Evolutionary conservation across 1,140 invertebrate genomes (phyloP).

Genomic region (Apolygus lucorum): DNA sequence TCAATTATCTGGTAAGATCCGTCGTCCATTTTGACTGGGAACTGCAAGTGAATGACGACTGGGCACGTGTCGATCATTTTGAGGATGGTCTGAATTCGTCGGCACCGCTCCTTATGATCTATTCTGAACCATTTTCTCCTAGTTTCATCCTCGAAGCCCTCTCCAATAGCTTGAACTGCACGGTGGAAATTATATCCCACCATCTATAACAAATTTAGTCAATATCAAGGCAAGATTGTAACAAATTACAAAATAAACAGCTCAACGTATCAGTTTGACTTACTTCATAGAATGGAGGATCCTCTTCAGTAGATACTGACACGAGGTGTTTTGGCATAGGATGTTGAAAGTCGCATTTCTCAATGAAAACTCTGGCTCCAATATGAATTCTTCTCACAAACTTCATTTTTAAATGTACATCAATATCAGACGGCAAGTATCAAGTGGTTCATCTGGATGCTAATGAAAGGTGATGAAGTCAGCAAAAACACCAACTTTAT

Average conservation of each 20-base stretch:
- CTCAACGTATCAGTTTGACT: neutral
- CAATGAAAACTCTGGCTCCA: no score
- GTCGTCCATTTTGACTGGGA: conserved; percentile 66
- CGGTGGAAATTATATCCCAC: conserved; percentile 24
- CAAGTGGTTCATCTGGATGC: no score
- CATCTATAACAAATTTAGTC: conserved; percentile 21
- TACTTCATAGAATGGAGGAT: neutral
- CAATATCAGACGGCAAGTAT: no score
- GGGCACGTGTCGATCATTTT: conserved; percentile 55
- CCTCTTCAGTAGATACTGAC: neutral
- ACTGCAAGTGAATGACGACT: conserved; percentile 62
- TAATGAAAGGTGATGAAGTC: no score
- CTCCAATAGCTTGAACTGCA: conserved; percentile 19
- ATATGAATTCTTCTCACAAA: no score
- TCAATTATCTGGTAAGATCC: conserved; percentile 71
- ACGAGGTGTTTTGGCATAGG: neutral
- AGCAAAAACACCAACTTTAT: no score
- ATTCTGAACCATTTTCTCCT: conserved; percentile 17
- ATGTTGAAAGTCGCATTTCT: neutral
- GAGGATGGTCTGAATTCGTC: conserved; percentile 52
- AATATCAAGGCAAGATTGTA: neutral
- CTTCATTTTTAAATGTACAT: no score
- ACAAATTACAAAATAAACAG: neutral
- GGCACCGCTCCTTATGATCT: conserved; percentile 52
- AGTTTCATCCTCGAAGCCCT: conserved; percentile 29